A percentile compares a stretch with the other conserved stretches of the same genome.
These are phyloP conservation scores for Mycetomoellerius zeteki DNA, from an alignment of 1,140 invertebrate species.

Conservation along the genomic window DNA sequence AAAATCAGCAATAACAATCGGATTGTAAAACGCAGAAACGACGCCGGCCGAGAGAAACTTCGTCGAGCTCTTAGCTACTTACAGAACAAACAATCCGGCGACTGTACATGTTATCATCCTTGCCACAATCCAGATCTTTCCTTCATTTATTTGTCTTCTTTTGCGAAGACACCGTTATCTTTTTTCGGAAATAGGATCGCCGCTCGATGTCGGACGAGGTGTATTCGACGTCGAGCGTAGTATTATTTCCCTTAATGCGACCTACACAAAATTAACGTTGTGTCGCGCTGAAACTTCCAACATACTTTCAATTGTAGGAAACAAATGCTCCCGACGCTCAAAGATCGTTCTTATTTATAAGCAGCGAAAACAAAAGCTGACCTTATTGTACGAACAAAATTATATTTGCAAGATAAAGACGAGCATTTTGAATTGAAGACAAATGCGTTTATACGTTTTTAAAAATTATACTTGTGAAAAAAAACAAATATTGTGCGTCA, in stretches of 20 bases:
- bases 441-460: not conserved
- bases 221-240: not conserved
- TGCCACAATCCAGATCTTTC: conserved; percentile 27
- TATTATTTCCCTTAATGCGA: conserved; percentile 47
- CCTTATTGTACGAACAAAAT: not conserved
- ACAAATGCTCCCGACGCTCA: conserved; percentile 2
- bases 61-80: conserved; percentile 23
- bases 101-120: conserved; percentile 2
- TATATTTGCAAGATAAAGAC: not conserved
- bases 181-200: not conserved
- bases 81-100: conserved; percentile 52
- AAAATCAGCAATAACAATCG: not conserved
- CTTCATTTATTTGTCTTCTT: conserved; percentile 48
- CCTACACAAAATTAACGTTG: conserved; percentile 36
- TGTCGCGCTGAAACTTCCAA: not conserved
- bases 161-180: not conserved
- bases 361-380: conserved; percentile 8
- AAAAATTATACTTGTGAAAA: not conserved
- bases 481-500: not conserved
- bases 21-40: conserved; percentile 8
- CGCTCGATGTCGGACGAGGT: conserved; percentile 31
- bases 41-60: conserved; percentile 6
- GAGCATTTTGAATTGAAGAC: not conserved
- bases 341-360: conserved; percentile 31
- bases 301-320: not conserved